Base-by-base conservation (phyloP, 2,113 vertebrate genomes). In the Centropristis striata region DNA sequence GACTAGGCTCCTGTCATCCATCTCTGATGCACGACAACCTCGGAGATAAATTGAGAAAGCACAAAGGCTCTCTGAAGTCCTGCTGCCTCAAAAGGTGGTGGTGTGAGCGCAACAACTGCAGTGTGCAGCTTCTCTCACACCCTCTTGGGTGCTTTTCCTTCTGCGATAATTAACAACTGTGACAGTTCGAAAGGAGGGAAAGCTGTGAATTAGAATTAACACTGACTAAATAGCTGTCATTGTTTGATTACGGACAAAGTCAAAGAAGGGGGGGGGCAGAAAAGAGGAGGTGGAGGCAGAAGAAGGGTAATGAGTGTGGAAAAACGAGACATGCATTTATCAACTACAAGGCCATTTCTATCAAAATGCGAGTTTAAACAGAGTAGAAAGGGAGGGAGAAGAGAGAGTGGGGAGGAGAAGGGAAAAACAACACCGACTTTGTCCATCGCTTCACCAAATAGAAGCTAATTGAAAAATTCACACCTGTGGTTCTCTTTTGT, bases 141-240 rank as follows among this genome's bases (percentile, higher is more conserved):
- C 67, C 88, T 95, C 93, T 93, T 90, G 94, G 92, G 92, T 92
- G 93, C 94, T 91, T 94, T 95, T 94, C 92, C 93, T 78, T 95
- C 93, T 90, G 86, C 73, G 95, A 96, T 96, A 95, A 96, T 93
- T 92, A 94, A 92, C 89, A 90, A 79, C 78, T 87, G 86, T 87
- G 88, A 91, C 80, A 92, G 94, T 89, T 32, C 87, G 84, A 71
- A 90, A 95, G 86, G 86, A 90, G 72, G 90, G 86, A 95, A 95
- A 96, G 96, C 95, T 97, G 97, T 94, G 95, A 97, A 98, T 97
- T 96, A 96, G 92, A 96, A 96, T 95, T 95, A 96, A 96, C 95
- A 92, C 90, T 93, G 93, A 95, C 95, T 94, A 96, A 96, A 93
- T 92, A 96, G 96, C 95, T 94, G 95, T 95, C 94, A 95, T 92